Percentiles rank a stretch among this genome's conserved stretches.
Evolutionary conservation across 2,888 invertebrate genomes (phyloP).

Genomic region (Agrochola litura): DNA sequence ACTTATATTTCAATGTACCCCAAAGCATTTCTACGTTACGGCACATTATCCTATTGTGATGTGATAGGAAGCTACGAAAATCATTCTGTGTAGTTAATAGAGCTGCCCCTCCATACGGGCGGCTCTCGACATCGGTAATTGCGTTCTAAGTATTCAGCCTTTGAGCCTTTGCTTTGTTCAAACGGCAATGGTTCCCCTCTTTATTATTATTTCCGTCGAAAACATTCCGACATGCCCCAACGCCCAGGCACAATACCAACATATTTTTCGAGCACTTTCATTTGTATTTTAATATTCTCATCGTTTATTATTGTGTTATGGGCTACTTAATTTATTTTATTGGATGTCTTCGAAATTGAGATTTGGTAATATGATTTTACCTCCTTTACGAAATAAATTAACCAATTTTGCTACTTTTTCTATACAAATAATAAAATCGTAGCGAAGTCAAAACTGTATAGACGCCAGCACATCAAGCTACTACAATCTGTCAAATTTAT

Average conservation of each 20-base stretch:
- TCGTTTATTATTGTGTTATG: constrained; percentile 59
- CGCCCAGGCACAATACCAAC: constrained; percentile 67
- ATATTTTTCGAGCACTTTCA: constrained; percentile 71
- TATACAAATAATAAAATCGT: too few relatives aligned
- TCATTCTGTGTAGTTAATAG: constrained; percentile 65
- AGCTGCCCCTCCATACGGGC: constrained; percentile 63
- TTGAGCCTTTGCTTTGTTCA: constrained; percentile 81
- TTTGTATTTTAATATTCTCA: constrained; percentile 73
- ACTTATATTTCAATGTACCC: background rate
- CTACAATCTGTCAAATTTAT: too few relatives aligned
- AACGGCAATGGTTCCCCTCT: constrained; percentile 72
- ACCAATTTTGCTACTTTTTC: background rate
- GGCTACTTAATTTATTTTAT: constrained; percentile 40
- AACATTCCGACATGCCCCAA: constrained; percentile 73
- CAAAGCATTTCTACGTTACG: background rate
- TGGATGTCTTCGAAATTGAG: constrained; percentile 21
- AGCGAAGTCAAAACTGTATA: too few relatives aligned
- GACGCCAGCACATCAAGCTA: too few relatives aligned
- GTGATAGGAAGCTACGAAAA: constrained; percentile 23
- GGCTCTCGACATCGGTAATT: constrained; percentile 77
- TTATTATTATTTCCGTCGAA: constrained; percentile 81
- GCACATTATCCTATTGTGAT: constrained; percentile 2
- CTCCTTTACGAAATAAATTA: background rate
- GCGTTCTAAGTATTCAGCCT: constrained; percentile 78
- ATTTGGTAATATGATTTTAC: constrained; percentile 10